These are phyloP conservation scores for Poeciliopsis paucimaculata DNA, from an alignment of 2,797 vertebrate species.

Conservation along the genomic window DNA sequence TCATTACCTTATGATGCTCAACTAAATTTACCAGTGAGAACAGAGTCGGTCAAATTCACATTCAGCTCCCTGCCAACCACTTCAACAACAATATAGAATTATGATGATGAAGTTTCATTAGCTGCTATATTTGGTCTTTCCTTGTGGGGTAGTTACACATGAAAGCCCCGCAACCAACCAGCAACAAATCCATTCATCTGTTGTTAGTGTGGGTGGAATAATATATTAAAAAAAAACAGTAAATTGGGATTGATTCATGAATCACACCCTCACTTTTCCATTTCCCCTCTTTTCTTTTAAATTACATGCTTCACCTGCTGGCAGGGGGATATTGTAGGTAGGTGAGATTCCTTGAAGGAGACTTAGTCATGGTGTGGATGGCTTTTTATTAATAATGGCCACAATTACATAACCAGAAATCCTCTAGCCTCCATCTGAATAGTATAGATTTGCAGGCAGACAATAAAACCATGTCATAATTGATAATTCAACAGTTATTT, in stretches of 20 bases:
- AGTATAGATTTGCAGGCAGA: background rate
- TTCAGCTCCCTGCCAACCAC: constrained; percentile 2
- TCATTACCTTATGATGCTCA: constrained; percentile 17
- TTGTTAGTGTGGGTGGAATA: background rate
- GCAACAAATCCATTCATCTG: background rate
- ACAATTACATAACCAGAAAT: constrained; percentile 59
- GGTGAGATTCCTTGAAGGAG: constrained; percentile 51
- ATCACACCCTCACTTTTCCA: background rate
- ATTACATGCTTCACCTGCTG: constrained; percentile 9
- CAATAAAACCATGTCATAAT: background rate
- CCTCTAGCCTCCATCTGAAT: constrained; percentile 27
- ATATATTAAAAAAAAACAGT: background rate
- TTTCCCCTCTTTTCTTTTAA: background rate
- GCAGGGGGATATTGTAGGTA: constrained; percentile 31
- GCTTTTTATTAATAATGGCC: constrained; percentile 12
- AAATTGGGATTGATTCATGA: constrained; percentile 21
- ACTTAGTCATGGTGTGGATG: constrained; percentile 58
- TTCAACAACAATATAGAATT: background rate
- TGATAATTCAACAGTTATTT: background rate
- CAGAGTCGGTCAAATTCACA: constrained; percentile 18
- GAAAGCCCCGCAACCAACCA: background rate
- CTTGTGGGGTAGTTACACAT: background rate
- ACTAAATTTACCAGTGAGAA: constrained; percentile 15
- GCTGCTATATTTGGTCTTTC: background rate
- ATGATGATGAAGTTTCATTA: background rate